Percentiles rank a stretch among this genome's conserved stretches.
phyloP scores from a whole-genome alignment of 2,888 invertebrate species.

The Malthinus flaveolus region DNA sequence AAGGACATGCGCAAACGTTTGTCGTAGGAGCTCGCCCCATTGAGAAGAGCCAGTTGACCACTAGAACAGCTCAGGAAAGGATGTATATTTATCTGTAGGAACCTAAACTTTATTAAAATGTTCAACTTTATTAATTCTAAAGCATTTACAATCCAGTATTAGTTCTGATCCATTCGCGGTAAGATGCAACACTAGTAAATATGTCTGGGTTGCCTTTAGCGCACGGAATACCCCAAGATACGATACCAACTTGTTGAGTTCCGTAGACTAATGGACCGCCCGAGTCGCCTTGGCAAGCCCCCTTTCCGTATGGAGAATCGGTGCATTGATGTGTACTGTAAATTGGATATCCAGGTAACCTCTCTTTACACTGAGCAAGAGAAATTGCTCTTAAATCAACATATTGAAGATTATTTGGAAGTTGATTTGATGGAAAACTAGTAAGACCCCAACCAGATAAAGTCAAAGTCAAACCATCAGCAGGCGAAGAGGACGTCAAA shows the following conservation, averaged over 20 bases:
- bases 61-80: too few relatives aligned
- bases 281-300: background rate
- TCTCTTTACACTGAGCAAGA: background rate
- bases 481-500: background rate
- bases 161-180: background rate
- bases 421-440: background rate
- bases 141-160: background rate
- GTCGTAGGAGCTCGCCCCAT: too few relatives aligned
- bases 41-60: too few relatives aligned
- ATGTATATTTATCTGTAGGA: too few relatives aligned
- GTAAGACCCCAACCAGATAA: constrained; percentile 7
- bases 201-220: background rate
- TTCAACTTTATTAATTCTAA: background rate
- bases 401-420: background rate
- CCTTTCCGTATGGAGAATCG: background rate
- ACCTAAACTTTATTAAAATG: too few relatives aligned
- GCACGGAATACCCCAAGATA: background rate
- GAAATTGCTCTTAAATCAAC: background rate
- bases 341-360: background rate
- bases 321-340: background rate
- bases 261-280: constrained; percentile 1
- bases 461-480: background rate
- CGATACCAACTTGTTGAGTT: background rate
- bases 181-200: background rate
- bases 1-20: too few relatives aligned